A percentile compares a stretch with the other conserved stretches of the same genome.
These are phyloP conservation scores for Stictocephala bisonia DNA, from an alignment of 2,888 invertebrate genomes.

Conservation along the genomic window DNA sequence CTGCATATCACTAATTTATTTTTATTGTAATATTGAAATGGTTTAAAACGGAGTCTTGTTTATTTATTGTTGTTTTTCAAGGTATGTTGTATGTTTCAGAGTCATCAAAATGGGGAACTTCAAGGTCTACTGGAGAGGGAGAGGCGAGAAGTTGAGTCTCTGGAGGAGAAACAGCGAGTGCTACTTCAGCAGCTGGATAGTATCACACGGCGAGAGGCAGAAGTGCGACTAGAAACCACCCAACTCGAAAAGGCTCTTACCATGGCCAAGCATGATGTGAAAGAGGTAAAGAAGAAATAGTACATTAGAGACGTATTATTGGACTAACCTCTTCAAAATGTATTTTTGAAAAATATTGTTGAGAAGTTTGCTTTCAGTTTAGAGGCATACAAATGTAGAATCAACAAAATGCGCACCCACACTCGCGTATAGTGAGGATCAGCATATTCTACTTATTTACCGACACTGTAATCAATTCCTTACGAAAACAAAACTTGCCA, in stretches of 20 bases:
- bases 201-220: conserved; percentile 80
- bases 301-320: neutral
- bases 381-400: too few relatives aligned
- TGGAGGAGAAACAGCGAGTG: conserved; percentile 80
- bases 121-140: conserved; percentile 82
- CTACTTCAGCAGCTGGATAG: conserved; percentile 82
- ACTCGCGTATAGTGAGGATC: too few relatives aligned
- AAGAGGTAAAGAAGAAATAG: conserved; percentile 75
- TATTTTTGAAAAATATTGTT: too few relatives aligned
- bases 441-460: too few relatives aligned
- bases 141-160: conserved; percentile 75
- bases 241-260: conserved; percentile 90
- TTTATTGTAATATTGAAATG: too few relatives aligned
- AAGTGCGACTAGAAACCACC: conserved; percentile 81
- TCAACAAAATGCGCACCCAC: too few relatives aligned
- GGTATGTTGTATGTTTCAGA: conserved; percentile 62
- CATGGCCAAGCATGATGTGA: conserved; percentile 86
- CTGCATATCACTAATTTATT: too few relatives aligned
- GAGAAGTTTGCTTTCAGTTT: too few relatives aligned
- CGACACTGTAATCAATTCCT: neutral
- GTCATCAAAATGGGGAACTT: conserved; percentile 65
- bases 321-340: neutral
- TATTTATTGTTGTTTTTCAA: too few relatives aligned
- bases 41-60: too few relatives aligned
- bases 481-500: too few relatives aligned